These are phyloP conservation scores for Caenorhabditis elegans DNA, from an alignment of 1,140 invertebrate genomes.

Conservation along the genomic window DNA sequence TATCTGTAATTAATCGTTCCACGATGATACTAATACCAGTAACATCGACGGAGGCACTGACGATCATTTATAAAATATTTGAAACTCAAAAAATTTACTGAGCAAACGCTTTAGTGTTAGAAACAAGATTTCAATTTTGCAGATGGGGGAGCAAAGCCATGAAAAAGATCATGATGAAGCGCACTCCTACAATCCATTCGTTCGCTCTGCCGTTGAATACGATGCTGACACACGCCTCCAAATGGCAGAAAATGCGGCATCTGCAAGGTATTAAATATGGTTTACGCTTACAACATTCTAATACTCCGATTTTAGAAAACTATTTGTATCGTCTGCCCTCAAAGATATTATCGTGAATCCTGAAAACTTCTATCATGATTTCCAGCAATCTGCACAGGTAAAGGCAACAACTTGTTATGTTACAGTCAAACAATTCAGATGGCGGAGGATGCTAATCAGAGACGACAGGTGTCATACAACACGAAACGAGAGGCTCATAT, in stretches of 20 bases:
- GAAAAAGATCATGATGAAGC: background rate
- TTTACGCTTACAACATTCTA: no score
- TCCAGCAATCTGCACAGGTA: background rate
- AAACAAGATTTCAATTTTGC: background rate
- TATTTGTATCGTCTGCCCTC: background rate
- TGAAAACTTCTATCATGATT: background rate
- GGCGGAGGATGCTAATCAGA: background rate
- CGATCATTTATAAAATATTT: no score
- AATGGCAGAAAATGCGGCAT: background rate
- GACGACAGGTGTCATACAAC: background rate
- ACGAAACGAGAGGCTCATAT: background rate
- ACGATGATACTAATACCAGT: no score
- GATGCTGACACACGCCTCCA: background rate
- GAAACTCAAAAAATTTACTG: no score
- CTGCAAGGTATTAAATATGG: background rate
- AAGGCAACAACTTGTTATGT: no score
- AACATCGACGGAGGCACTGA: no score
- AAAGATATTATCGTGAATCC: constrained; percentile 7
- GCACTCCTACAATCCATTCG: background rate
- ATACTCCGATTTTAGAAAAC: background rate
- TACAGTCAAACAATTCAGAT: no score
- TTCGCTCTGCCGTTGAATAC: background rate
- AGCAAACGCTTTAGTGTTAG: no score
- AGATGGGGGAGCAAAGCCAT: constrained; percentile 17
- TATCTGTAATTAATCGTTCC: no score